Percentiles rank a stretch among this genome's conserved stretches.
phyloP scores from a whole-genome alignment of 2,797 vertebrate species.

The Phalloptychus januarius region DNA sequence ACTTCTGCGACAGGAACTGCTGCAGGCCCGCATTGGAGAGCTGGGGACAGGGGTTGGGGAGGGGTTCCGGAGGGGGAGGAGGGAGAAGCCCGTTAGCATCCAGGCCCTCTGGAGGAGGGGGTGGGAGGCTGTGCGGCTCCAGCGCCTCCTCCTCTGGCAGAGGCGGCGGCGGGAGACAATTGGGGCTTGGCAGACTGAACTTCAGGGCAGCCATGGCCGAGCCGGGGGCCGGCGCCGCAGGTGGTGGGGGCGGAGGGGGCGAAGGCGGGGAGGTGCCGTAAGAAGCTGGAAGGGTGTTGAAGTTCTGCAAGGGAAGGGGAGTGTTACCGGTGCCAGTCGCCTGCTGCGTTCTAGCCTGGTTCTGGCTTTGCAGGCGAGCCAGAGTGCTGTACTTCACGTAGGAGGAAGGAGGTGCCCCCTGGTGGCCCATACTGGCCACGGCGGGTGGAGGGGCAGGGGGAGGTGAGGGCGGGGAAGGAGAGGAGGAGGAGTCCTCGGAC shows the following conservation, averaged over 20 bases:
- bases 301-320: slow-evolving; percentile 59
- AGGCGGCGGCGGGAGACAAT: slow-evolving; percentile 78
- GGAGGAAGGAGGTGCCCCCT: slow-evolving; percentile 65
- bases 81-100: slow-evolving; percentile 69
- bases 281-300: slow-evolving; percentile 73
- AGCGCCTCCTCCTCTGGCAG: slow-evolving; percentile 53
- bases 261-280: slow-evolving; percentile 59
- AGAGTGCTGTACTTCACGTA: slow-evolving; percentile 94
- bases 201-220: slow-evolving; percentile 88
- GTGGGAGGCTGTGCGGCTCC: slow-evolving; percentile 57
- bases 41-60: slow-evolving; percentile 33
- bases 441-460: slow-evolving; percentile 70
- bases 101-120: slow-evolving; percentile 58
- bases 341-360: slow-evolving; percentile 35
- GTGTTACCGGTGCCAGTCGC: slow-evolving; percentile 1
- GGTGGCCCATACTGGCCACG: slow-evolving; percentile 63
- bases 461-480: slow-evolving; percentile 52
- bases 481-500: slow-evolving; percentile 72
- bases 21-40: slow-evolving; percentile 79
- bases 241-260: slow-evolving; percentile 80
- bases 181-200: slow-evolving; percentile 76
- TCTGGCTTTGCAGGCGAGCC: slow-evolving; percentile 85
- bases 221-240: slow-evolving; percentile 78
- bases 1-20: slow-evolving; percentile 85
- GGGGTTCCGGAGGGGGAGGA: slow-evolving; percentile 61